A percentile compares a stretch with the other conserved stretches of the same genome.
Conservation (phyloP, 2,113 vertebrate genomes). For the Litocranius walleri region DNA sequence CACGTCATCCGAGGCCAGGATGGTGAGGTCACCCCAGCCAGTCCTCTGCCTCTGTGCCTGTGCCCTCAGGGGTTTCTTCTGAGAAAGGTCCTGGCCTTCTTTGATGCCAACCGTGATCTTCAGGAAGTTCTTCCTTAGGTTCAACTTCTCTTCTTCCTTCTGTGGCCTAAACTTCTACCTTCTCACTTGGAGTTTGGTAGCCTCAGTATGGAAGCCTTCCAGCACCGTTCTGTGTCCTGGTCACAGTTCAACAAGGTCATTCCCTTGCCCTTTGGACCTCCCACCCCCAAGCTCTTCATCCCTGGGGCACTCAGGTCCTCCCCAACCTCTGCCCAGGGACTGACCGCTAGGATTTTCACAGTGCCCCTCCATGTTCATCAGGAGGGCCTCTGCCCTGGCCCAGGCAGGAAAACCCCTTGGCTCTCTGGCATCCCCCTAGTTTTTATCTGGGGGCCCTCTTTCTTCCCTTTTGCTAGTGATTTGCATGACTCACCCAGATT, state of each 20-base stretch:
- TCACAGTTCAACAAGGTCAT: constrained; percentile 97
- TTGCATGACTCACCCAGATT: not conserved
- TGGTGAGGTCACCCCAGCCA: constrained; percentile 72
- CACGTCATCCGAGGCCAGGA: constrained; percentile 84
- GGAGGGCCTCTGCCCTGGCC: not conserved
- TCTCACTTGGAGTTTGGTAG: constrained; percentile 57
- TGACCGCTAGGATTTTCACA: not conserved
- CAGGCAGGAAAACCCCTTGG: not conserved
- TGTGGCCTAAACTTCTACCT: not conserved
- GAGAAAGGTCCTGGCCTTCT: not conserved
- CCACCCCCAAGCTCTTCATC: not conserved
- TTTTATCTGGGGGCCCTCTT: not conserved
- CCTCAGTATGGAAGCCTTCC: constrained; percentile 86
- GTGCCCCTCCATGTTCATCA: not conserved
- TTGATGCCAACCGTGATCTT: not conserved
- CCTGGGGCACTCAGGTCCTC: not conserved
- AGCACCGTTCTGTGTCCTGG: constrained; percentile 91
- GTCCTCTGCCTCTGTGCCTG: not conserved
- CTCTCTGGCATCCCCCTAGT: not conserved
- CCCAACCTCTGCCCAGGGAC: not conserved
- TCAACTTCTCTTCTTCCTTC: not conserved
- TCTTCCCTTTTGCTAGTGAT: not conserved
- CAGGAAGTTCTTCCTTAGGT: not conserved
- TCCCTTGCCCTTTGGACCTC: rapidly evolving
- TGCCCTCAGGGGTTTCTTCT: not conserved